Base-by-base conservation (phyloP, 2,113 vertebrate genomes). In the Pholis gunnellus region DNA sequence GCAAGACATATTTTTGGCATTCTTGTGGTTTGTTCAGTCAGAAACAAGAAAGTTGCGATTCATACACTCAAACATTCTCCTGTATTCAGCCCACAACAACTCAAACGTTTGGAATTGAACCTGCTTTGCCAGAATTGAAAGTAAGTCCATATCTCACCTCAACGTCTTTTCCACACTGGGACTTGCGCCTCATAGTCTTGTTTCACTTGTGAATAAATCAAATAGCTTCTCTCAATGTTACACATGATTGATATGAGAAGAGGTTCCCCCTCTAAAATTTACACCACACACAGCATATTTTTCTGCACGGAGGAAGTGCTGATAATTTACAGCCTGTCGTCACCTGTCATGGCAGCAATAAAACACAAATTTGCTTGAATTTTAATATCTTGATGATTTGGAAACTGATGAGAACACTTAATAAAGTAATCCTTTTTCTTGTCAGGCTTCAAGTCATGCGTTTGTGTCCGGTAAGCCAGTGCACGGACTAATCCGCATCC, bases 1-100 rank as follows among this genome's bases (percentile, higher is more conserved):
- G 40, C 15, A 14, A 46, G 29, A 40, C 46, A 54, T 79, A 67
- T 72, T 54, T 83, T 78, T 60, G 36, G 29, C 61, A 70, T 15
- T 73, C 20, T 46, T 73, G 20, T 61, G 10, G 29, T 67, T 63
- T 56, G 44, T 67, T 22, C 18, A 69, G 38, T 66, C 11, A 36
- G 34, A 64, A 29, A 48, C 31, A 17, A 29, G 81, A 50, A n/a
- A 9, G 34, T 75, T 44, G 38, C 31, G 50, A 29, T 61, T 54
- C 36, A 8, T 15, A 27, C 36, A 60, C 25, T 18, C 6, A 0
- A 31, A 65, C 10, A 22, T 38, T 40, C 61, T 71, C 46, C 14
- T n/a, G n/a, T 27, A n/a, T 25, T 29, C 48, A n/a, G 52, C 52
- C 52, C n/a, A 46, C 34, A 42, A 52, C 17, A 29, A 25, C 56